Percentiles rank a stretch among this genome's conserved stretches.
phyloP scores from a whole-genome alignment of 2,113 vertebrate genomes.

The Cololabis saira region DNA sequence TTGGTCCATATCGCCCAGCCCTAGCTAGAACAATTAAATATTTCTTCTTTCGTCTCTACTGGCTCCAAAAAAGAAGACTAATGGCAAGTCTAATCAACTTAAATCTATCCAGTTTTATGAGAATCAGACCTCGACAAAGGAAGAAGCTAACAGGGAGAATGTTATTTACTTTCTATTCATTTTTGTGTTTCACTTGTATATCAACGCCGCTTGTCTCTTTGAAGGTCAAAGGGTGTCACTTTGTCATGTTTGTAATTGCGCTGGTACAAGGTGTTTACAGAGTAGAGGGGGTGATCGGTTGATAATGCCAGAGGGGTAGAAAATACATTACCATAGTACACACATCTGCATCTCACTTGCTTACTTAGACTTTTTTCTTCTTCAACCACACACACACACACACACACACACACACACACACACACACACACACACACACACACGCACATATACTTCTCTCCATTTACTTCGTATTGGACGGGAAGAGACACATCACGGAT shows the following conservation, averaged over 20 bases:
- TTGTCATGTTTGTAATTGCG: slow-evolving; percentile 54
- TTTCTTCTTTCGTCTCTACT: too few relatives aligned
- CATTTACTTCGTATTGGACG: neutral
- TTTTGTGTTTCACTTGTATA: slow-evolving; percentile 27
- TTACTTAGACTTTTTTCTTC: slow-evolving; percentile 25
- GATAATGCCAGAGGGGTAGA: slow-evolving; percentile 60
- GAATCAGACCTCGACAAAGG: slow-evolving; percentile 31
- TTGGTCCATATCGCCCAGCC: too few relatives aligned
- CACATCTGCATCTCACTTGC: slow-evolving; percentile 36
- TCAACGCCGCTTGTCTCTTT: slow-evolving; percentile 34
- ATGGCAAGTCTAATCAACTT: neutral
- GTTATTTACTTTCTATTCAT: slow-evolving; percentile 36
- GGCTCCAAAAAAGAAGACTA: too few relatives aligned
- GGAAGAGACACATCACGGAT: slow-evolving; percentile 52
- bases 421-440: neutral
- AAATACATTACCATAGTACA: slow-evolving; percentile 49
- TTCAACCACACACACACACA: slow-evolving; percentile 1
- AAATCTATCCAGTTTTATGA: slow-evolving; percentile 21
- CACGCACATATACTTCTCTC: too few relatives aligned
- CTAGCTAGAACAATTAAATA: too few relatives aligned
- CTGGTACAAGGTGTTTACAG: slow-evolving; percentile 59
- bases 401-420: too few relatives aligned
- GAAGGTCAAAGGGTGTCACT: slow-evolving; percentile 54
- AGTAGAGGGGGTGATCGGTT: slow-evolving; percentile 47
- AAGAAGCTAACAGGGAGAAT: slow-evolving; percentile 36